Percentiles rank a stretch among this genome's conserved stretches.
Conservation (phyloP, 2,113 vertebrate genomes). For the Tachycineta bicolor region DNA sequence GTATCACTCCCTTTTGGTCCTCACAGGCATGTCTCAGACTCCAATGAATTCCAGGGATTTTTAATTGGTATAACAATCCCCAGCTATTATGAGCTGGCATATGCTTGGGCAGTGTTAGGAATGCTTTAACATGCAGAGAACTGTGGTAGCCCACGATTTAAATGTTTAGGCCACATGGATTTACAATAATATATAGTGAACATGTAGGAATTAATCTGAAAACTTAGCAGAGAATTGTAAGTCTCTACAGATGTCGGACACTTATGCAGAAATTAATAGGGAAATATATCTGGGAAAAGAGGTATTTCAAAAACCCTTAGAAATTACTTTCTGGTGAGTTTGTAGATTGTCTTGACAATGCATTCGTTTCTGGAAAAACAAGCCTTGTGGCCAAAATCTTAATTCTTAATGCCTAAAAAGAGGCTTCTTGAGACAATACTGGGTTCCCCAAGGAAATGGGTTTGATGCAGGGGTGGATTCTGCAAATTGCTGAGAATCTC, state of each 20-base stretch:
- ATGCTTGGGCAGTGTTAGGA: not conserved
- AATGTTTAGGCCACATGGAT: not conserved
- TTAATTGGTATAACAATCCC: slow-evolving; percentile 32
- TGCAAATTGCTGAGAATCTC: not conserved
- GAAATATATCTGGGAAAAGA: not conserved
- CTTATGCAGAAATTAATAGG: not conserved
- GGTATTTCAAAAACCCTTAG: not conserved
- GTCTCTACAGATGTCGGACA: not conserved
- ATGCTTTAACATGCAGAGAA: not conserved
- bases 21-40: slow-evolving; percentile 24
- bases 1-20: slow-evolving; percentile 36
- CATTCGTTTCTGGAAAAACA: not conserved
- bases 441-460: not conserved
- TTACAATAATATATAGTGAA: not conserved
- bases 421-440: not conserved
- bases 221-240: not conserved
- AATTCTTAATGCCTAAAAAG: not conserved
- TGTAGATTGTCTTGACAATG: not conserved
- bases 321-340: not conserved
- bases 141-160: not conserved
- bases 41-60: slow-evolving; percentile 32
- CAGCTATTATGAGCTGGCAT: not conserved
- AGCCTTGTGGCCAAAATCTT: not conserved
- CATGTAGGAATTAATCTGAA: not conserved
- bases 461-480: not conserved